Percentiles rank a stretch among this genome's conserved stretches.
phyloP scores from a whole-genome alignment of 2,113 vertebrate species.

The Bathybates hornii region DNA sequence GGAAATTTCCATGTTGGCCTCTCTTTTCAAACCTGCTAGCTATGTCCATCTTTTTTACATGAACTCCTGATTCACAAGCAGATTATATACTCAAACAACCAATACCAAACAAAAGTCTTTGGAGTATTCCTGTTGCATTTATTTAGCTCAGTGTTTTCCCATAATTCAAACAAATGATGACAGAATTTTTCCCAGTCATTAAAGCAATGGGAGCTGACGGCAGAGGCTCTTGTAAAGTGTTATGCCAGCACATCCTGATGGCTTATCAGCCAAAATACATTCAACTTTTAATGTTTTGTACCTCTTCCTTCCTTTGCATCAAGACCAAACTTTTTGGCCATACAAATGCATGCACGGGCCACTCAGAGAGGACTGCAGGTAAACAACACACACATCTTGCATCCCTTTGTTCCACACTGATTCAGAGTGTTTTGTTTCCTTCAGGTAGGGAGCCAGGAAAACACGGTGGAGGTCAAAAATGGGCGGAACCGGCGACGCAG shows the following conservation, averaged over 20 bases:
- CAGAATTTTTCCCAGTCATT: not conserved
- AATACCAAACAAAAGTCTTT: not conserved
- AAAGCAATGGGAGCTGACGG: not conserved
- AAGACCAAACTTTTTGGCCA: constrained; percentile 6
- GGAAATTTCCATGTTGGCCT: not conserved
- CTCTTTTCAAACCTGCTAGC: not conserved
- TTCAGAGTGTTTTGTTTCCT: constrained; percentile 43
- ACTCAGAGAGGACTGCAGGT: not conserved
- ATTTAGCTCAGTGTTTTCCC: not conserved
- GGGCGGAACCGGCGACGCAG: constrained; percentile 29
- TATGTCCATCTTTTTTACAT: not conserved
- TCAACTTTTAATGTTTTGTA: constrained; percentile 19
- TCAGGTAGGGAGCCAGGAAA: constrained; percentile 43
- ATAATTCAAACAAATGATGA: not conserved
- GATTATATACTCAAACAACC: not conserved
- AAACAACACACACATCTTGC: not conserved
- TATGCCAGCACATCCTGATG: not conserved
- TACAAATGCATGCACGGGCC: not conserved
- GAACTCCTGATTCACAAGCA: not conserved
- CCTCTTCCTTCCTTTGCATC: constrained; percentile 58
- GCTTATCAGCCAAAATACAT: not conserved
- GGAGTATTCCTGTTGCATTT: not conserved
- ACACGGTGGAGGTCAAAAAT: constrained; percentile 36
- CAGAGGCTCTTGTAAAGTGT: rapidly evolving
- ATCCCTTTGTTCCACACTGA: constrained; percentile 50